Percentiles rank a stretch among this genome's conserved stretches.
phyloP scores from a whole-genome alignment of 2,797 vertebrate species.

The Linurgus olivaceus region DNA sequence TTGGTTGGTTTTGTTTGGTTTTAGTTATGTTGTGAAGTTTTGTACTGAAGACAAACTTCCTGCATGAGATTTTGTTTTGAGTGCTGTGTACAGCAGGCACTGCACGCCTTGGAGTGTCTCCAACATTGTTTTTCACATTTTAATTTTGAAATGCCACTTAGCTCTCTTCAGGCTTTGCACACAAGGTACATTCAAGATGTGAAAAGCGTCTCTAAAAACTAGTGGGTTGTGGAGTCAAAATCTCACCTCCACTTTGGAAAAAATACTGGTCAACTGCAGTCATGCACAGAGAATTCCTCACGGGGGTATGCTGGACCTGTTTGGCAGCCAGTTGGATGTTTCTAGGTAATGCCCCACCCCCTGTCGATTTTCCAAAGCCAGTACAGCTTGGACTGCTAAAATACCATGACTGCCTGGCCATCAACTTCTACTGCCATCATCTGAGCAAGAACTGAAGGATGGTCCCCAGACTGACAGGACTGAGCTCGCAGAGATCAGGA shows the following conservation, averaged over 20 bases:
- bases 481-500: background rate
- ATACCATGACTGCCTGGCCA: background rate
- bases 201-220: background rate
- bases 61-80: background rate
- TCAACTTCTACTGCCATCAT: background rate
- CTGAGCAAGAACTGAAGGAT: background rate
- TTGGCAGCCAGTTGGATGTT: background rate
- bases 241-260: fast-evolving
- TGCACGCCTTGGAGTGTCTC: background rate
- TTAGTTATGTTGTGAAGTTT: background rate
- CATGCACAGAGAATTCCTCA: background rate
- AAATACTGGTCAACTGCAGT: background rate
- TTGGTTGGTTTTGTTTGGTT: background rate
- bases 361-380: background rate
- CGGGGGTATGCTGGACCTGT: fast-evolving
- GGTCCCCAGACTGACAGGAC: background rate
- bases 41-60: background rate
- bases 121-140: background rate
- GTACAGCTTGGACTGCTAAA: background rate
- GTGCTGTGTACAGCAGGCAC: background rate
- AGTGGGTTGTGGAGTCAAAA: background rate
- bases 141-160: background rate
- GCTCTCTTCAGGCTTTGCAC: background rate
- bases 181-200: background rate
- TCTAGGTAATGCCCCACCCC: background rate